Percentiles rank a stretch among this genome's conserved stretches.
These are phyloP conservation scores for Spisula solida DNA, from an alignment of 2,888 invertebrate species.

Conservation along the genomic window DNA sequence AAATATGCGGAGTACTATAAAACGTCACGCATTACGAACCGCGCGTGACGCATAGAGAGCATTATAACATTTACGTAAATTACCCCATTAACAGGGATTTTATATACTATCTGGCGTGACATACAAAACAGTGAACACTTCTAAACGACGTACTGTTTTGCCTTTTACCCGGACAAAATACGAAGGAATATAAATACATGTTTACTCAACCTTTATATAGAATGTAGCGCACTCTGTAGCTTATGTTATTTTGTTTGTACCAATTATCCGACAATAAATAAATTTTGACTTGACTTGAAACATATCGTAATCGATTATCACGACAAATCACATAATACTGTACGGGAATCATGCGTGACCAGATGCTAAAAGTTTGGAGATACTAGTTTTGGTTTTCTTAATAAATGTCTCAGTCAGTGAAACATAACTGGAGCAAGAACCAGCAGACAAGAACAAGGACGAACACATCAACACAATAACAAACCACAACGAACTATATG, in stretches of 20 bases:
- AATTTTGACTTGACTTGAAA: too few species aligned
- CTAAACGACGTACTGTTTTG: background rate
- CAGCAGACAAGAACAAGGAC: too few species aligned
- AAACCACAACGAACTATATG: too few species aligned
- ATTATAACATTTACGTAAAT: background rate
- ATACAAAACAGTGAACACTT: background rate
- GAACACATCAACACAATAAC: too few species aligned
- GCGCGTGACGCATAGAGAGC: constrained; percentile 21
- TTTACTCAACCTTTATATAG: background rate
- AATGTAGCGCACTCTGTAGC: background rate
- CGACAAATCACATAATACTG: too few species aligned
- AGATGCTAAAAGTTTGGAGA: too few species aligned
- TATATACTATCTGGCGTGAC: background rate
- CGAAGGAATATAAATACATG: background rate
- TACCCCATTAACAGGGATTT: background rate
- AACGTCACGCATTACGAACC: background rate
- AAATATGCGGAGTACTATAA: background rate
- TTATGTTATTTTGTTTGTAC: too few species aligned
- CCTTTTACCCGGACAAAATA: background rate
- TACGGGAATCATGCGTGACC: too few species aligned
- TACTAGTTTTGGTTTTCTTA: too few species aligned
- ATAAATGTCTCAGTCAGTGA: too few species aligned
- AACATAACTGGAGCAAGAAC: too few species aligned
- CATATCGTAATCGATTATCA: too few species aligned
- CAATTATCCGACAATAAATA: background rate